Conservation (phyloP, 2,797 vertebrate species). For the Phataginus tricuspis region DNA sequence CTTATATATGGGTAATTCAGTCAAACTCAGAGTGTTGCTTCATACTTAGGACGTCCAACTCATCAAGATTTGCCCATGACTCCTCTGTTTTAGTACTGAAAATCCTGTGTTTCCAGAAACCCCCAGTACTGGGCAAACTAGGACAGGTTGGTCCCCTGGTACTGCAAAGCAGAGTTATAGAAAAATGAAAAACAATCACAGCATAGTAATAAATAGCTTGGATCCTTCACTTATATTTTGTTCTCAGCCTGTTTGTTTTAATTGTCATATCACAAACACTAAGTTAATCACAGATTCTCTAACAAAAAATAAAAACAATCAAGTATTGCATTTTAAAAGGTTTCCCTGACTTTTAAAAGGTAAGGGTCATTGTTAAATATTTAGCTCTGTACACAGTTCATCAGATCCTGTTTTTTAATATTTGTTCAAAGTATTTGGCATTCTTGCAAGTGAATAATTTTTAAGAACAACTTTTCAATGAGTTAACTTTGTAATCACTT, state of each 20-base stretch:
- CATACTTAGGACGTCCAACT: neutral
- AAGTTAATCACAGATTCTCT: neutral
- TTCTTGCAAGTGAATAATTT: conserved; percentile 80
- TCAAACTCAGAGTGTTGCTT: neutral
- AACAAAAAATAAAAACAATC: conserved; percentile 75
- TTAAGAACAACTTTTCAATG: conserved; percentile 80
- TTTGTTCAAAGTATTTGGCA: conserved; percentile 72
- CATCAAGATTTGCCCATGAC: neutral
- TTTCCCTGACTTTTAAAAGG: conserved; percentile 82
- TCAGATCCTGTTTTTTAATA: conserved; percentile 62
- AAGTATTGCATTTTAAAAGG: conserved; percentile 90
- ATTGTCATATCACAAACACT: neutral
- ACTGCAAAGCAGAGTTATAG: neutral
- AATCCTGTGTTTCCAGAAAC: neutral
- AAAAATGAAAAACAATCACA: neutral
- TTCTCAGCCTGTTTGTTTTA: conserved; percentile 1
- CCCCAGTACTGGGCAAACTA: neutral
- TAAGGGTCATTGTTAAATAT: conserved; percentile 81
- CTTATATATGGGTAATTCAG: neutral
- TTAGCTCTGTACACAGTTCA: conserved; percentile 75
- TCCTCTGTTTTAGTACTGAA: neutral
- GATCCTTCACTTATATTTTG: neutral
- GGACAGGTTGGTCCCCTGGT: neutral
- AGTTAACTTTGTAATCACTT: conserved; percentile 75
- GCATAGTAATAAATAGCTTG: neutral